A percentile compares a stretch with the other conserved stretches of the same genome.
Conservation (phyloP, 1,140 invertebrate genomes). For the Oscheius sp. region DNA sequence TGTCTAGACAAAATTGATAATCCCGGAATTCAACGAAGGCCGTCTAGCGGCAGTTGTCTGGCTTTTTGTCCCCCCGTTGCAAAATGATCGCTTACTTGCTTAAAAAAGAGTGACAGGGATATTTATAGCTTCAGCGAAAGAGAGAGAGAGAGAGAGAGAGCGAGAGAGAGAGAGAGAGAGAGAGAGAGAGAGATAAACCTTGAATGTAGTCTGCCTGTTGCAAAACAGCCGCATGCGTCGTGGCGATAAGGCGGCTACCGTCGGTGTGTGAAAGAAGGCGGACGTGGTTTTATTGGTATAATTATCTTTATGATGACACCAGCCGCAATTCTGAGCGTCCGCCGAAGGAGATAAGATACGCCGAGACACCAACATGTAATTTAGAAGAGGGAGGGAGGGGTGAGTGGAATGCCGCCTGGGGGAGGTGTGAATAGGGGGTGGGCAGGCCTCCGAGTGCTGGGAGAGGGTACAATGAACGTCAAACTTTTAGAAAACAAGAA, state of each 20-base stretch:
- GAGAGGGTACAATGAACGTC: no score
- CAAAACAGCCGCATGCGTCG: not conserved
- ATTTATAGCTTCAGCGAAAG: not conserved
- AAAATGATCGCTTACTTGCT: no score
- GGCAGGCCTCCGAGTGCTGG: no score
- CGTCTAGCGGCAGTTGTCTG: no score
- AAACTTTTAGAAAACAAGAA: no score
- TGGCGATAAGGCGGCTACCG: not conserved
- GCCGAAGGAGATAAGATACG: not conserved
- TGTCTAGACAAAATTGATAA: no score
- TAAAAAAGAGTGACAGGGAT: no score
- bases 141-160: not conserved
- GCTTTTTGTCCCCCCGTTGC: no score
- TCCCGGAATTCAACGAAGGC: no score
- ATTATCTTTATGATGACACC: slow-evolving; percentile 4
- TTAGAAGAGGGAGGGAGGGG: not conserved
- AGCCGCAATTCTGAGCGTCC: not conserved
- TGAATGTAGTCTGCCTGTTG: no score
- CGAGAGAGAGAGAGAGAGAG: not conserved
- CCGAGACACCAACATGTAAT: not conserved
- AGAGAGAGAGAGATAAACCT: not conserved
- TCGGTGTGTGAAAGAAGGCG: not conserved
- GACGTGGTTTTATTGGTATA: not conserved
- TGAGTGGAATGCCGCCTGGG: no score
- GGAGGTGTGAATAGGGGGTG: not conserved